A percentile compares a stretch with the other conserved stretches of the same genome.
phyloP scores from a whole-genome alignment of 1,140 invertebrate species.

The Pseudachorutes palmiensis region DNA sequence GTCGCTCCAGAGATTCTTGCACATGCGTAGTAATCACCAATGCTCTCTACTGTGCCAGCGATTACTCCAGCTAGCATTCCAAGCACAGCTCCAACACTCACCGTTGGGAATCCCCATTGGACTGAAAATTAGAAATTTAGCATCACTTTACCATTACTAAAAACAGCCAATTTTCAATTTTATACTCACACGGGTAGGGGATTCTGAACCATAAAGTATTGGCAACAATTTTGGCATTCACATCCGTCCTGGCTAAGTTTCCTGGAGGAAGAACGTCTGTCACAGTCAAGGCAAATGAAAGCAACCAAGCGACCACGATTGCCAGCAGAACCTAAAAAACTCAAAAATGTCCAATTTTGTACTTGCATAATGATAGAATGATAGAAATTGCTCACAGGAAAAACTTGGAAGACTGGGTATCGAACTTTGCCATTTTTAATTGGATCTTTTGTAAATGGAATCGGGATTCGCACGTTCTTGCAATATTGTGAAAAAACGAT shows the following conservation, averaged over 20 bases:
- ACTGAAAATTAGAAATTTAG: slow-evolving; percentile 44
- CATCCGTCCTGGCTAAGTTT: slow-evolving; percentile 67
- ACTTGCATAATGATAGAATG: neutral
- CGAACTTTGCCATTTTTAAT: slow-evolving; percentile 46
- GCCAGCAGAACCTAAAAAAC: slow-evolving; percentile 61
- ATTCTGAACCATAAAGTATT: slow-evolving; percentile 70
- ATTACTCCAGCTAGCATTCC: slow-evolving; percentile 76
- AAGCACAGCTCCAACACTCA: slow-evolving; percentile 62
- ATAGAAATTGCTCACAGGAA: slow-evolving; percentile 56
- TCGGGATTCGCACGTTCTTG: slow-evolving; percentile 57
- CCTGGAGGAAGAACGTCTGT: slow-evolving; percentile 55
- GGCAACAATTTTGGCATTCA: slow-evolving; percentile 54
- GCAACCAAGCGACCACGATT: slow-evolving; percentile 66
- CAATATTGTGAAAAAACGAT: slow-evolving; percentile 74
- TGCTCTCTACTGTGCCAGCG: slow-evolving; percentile 73
- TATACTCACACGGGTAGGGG: slow-evolving; percentile 47
- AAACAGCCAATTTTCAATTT: neutral
- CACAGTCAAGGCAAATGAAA: slow-evolving; percentile 64
- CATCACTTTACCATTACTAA: neutral
- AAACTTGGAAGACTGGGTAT: slow-evolving; percentile 66
- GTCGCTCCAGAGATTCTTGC: slow-evolving; percentile 60
- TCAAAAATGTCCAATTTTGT: slow-evolving; percentile 5
- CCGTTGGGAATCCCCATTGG: slow-evolving; percentile 75
- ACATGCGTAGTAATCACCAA: slow-evolving; percentile 80
- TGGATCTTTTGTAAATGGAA: slow-evolving; percentile 50